phyloP scores from a whole-genome alignment of 2,888 invertebrate species.

The Liopterus haemorrhoidalis region DNA sequence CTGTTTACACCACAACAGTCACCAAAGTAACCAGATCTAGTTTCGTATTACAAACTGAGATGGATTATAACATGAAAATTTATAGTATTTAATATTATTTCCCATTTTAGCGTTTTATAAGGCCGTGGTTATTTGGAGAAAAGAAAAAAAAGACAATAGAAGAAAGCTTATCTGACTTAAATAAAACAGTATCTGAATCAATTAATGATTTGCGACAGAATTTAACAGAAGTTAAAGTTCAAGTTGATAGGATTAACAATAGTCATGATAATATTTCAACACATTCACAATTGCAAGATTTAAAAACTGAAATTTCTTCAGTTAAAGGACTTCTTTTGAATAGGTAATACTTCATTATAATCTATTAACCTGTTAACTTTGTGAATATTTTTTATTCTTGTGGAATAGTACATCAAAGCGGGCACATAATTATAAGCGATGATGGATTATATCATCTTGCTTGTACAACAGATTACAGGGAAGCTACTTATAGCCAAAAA shows the following conservation, averaged over 20 bases:
- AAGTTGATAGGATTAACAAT: slow-evolving; percentile 53
- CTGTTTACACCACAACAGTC: no score
- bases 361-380: background rate
- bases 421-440: no score
- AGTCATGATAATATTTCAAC: slow-evolving; percentile 47
- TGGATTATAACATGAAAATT: slow-evolving; percentile 15
- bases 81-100: slow-evolving; percentile 21
- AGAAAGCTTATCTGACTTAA: slow-evolving; percentile 61
- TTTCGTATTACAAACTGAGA: no score
- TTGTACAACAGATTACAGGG: no score
- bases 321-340: slow-evolving; percentile 68
- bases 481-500: no score
- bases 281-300: slow-evolving; percentile 56
- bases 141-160: slow-evolving; percentile 59
- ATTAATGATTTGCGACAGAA: slow-evolving; percentile 58
- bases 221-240: slow-evolving; percentile 59
- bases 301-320: slow-evolving; percentile 64
- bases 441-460: no score
- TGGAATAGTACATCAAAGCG: no score
- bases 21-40: no score
- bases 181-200: slow-evolving; percentile 57
- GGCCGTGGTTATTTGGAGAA: slow-evolving; percentile 62
- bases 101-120: slow-evolving; percentile 54
- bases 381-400: background rate
- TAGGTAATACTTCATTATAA: slow-evolving; percentile 49